Conservation (phyloP, 1,140 invertebrate species). For the Batillaria attramentaria region DNA sequence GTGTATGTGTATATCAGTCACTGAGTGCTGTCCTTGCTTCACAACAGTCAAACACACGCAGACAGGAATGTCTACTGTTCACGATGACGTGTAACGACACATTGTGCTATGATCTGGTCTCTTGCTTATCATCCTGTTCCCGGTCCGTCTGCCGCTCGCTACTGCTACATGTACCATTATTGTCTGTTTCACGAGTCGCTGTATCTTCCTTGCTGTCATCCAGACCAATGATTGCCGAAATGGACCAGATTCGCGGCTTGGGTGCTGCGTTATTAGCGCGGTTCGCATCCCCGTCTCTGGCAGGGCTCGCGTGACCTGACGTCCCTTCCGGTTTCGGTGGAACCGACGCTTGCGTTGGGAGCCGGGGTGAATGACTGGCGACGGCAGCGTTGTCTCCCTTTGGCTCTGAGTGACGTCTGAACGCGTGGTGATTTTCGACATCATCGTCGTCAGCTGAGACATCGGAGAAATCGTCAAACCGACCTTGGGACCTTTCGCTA, state of each 20-base stretch:
- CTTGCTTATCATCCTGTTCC: not conserved
- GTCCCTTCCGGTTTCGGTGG: not conserved
- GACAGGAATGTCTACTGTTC: not conserved
- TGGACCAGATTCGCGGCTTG: constrained; percentile 13
- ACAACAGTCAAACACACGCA: not conserved
- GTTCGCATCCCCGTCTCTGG: not conserved
- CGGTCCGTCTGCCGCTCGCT: not conserved
- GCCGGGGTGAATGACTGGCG: not conserved
- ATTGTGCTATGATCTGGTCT: not conserved
- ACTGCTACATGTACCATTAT: not conserved
- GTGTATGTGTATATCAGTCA: no score
- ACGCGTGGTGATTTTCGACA: not conserved
- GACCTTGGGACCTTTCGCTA: not conserved
- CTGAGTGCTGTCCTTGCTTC: not conserved
- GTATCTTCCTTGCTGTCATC: not conserved
- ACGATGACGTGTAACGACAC: not conserved
- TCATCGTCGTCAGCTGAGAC: not conserved
- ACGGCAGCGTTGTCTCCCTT: not conserved
- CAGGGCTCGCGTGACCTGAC: not conserved
- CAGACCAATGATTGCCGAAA: constrained; percentile 6
- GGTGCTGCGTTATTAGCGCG: not conserved
- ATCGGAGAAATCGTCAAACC: not conserved
- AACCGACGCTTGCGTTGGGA: not conserved
- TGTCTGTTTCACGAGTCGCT: not conserved
- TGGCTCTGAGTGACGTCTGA: not conserved